phyloP scores from a whole-genome alignment of 2,113 vertebrate genomes.

The Datnioides undecimradiatus region DNA sequence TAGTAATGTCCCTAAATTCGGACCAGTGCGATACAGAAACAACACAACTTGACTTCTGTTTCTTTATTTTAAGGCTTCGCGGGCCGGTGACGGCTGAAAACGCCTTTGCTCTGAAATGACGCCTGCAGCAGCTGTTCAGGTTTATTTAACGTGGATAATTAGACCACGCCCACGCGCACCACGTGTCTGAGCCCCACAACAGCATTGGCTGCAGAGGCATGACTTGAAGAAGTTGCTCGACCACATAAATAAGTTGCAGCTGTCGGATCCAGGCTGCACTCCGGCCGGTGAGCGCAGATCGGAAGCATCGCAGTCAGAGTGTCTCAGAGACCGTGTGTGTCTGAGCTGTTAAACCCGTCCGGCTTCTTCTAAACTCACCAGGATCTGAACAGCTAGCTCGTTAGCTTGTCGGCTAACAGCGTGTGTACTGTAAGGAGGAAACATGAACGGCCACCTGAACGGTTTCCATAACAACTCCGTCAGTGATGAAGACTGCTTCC shows the following conservation, averaged over 20 bases:
- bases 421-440: conserved; percentile 16
- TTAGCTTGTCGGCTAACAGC: conserved; percentile 43
- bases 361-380: neutral
- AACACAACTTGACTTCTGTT: no score
- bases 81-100: no score
- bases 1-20: no score
- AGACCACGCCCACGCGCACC: conserved; percentile 42
- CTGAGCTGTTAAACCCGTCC: neutral
- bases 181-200: conserved; percentile 48
- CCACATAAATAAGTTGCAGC: conserved; percentile 28
- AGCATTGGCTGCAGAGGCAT: conserved; percentile 55
- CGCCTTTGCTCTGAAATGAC: no score
- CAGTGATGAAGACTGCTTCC: conserved; percentile 90
- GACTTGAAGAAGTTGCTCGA: conserved; percentile 4
- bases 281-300: neutral
- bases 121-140: neutral
- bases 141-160: neutral
- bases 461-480: conserved; percentile 87
- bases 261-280: fast-evolving
- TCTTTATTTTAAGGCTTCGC: no score
- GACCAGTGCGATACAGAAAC: no score
- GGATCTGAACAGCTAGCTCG: conserved; percentile 33
- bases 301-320: fast-evolving
- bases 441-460: conserved; percentile 90
- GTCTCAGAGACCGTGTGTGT: no score